Conservation (phyloP, 2,888 invertebrate species). For the Orthonychiurus folsomi region DNA sequence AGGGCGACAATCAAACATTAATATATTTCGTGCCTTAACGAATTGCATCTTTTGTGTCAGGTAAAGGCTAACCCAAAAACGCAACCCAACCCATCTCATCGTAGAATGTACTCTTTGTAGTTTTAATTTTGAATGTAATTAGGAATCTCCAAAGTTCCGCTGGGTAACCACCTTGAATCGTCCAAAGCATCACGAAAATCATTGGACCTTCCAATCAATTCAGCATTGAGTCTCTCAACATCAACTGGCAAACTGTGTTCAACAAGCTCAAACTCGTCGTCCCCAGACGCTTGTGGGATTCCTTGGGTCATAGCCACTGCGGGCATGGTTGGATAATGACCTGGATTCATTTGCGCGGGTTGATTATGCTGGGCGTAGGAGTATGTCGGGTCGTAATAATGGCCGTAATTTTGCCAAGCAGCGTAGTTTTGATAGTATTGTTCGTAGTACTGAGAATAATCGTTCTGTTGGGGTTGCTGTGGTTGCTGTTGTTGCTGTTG, state of each 20-base stretch:
- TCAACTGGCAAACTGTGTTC: constrained; percentile 40
- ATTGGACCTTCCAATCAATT: constrained; percentile 38
- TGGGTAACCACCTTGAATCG: constrained; percentile 39
- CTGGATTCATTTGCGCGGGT: constrained; percentile 15
- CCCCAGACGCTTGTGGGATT: constrained; percentile 27
- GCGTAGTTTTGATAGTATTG: constrained; percentile 76
- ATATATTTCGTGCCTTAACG: too few relatives aligned
- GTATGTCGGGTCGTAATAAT: constrained; percentile 39
- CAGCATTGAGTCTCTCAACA: constrained; percentile 39
- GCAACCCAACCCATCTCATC: too few relatives aligned
- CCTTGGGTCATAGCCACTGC: constrained; percentile 19
- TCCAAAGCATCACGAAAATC: constrained; percentile 40
- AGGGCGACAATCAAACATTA: too few relatives aligned
- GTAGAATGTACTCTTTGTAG: too few relatives aligned
- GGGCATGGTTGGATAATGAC: constrained; percentile 10
- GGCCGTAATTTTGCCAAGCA: constrained; percentile 57
- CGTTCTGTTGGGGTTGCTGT: constrained; percentile 22
- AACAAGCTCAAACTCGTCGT: constrained; percentile 40
- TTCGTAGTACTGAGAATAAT: constrained; percentile 40
- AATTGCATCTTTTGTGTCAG: too few relatives aligned
- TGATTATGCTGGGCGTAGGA: constrained; percentile 36
- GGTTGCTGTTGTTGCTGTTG: constrained; percentile 18
- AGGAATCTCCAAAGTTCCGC: constrained; percentile 40
- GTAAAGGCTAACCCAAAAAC: too few relatives aligned
- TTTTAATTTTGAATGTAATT: too few relatives aligned